Evolutionary conservation across 1,140 invertebrate species (phyloP).

Genomic region (Scaptomyza montana): DNA sequence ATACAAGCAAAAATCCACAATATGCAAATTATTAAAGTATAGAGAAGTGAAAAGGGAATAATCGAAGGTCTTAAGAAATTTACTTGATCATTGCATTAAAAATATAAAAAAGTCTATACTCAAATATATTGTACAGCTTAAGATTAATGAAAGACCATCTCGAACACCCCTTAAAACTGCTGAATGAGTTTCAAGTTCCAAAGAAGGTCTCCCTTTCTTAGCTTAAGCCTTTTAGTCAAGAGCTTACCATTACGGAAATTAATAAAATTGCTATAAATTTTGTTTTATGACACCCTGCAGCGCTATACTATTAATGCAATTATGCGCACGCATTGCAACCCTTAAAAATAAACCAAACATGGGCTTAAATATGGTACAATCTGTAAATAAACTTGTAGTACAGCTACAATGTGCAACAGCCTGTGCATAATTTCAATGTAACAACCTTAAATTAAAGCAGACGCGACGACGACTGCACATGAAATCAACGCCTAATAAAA

Average conservation of each 20-base stretch:
- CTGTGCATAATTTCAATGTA: conserved; percentile 34
- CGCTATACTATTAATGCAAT: conserved; percentile 2
- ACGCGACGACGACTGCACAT: conserved; percentile 5
- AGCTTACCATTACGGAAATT: conserved; percentile 12
- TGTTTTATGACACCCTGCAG: background rate
- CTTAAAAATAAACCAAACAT: background rate
- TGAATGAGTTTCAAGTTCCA: background rate
- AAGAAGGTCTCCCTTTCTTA: background rate
- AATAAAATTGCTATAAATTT: conserved; percentile 5
- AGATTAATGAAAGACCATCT: too few species aligned
- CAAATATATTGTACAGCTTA: too few species aligned
- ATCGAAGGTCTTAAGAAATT: too few species aligned
- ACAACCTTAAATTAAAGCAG: conserved; percentile 43
- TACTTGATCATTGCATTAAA: too few species aligned
- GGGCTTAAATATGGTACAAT: background rate
- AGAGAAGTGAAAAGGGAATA: too few species aligned
- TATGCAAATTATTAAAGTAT: too few species aligned
- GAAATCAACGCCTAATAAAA: conserved; percentile 55
- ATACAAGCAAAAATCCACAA: background rate
- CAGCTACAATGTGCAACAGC: conserved; percentile 24
- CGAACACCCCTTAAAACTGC: too few species aligned
- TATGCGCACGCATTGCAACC: conserved; percentile 13
- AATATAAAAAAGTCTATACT: too few species aligned
- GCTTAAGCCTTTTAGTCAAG: background rate
- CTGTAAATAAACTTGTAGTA: conserved; percentile 5